Evolutionary conservation across 1,140 invertebrate genomes (phyloP), one percentile per base, ranked within the genome.

Genomic region (Lepidostoma basale): DNA sequence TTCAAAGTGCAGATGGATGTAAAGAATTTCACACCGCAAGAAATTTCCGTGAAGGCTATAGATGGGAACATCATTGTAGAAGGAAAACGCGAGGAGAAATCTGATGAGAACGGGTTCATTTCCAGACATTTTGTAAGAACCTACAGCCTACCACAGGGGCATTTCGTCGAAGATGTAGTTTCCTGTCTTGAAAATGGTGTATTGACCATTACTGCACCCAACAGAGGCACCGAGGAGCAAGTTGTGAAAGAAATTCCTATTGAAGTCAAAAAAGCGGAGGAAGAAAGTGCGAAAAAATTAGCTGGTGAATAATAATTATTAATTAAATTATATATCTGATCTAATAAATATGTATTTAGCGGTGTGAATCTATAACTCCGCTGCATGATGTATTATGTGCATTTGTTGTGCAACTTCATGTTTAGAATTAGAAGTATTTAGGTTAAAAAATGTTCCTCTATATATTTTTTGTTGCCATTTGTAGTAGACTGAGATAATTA

Each of bases 161-260:
- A 87, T 62, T 85, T 88, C 72, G 87, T 90, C 22, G 89, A 92
- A 40, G 81, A 88, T 39, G 89, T 92, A 0, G 85, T 86, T 25
- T 93, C 91, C 0, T 85, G 85, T 4, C 76, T 94, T 8, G 88
- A 89, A 0, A 90, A 93, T 77, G 91, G 91, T 2, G 84, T 93
- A 25, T 76, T 93, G 22, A 89, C 87, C 0, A 86, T 94, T 16
- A 86, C 84, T 5, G 91, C 88, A 0, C 89, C 89, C 3, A 85
- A 84, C 74, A 89, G 86, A 73, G 76, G 81, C 25, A 79, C 74
- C 79, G 3, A 83, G 81, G 14, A 67, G n/a, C 28, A 67, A 28
- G 44, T 59, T 8, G 39, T 59, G 6, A 68, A 58, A 16, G 36
- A 66, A 33, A 45, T 54, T 40, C 45, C 25, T 16, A 42, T 60